Evolutionary conservation across 2,113 vertebrate genomes (phyloP).

Genomic region (Mastomys coucha): DNA sequence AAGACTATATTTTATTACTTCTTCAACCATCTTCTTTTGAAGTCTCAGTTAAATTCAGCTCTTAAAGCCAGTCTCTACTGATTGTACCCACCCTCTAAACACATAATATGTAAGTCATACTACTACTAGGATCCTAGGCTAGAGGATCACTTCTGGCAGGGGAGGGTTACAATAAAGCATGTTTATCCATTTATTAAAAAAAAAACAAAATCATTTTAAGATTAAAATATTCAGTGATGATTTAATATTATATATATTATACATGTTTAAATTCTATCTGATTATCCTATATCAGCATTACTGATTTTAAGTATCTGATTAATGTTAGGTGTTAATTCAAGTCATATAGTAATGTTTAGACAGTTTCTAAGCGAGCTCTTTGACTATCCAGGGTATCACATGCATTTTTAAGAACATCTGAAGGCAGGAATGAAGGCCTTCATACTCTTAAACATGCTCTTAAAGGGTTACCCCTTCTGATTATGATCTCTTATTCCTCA

Average conservation of each 20-base stretch:
- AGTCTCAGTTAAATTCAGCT: not conserved
- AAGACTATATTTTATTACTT: not conserved
- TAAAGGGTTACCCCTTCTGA: not conserved
- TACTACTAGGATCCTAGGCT: not conserved
- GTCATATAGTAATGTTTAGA: not conserved
- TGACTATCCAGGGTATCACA: accelerated
- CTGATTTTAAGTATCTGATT: not conserved
- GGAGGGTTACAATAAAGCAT: not conserved
- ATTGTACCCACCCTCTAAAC: not conserved
- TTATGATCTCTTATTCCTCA: not conserved
- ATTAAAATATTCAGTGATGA: not conserved
- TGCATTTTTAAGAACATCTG: not conserved
- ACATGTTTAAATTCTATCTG: not conserved
- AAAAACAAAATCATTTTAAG: not conserved
- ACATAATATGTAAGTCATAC: not conserved
- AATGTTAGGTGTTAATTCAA: not conserved
- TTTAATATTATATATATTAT: slow-evolving; percentile 3
- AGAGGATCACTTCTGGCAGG: not conserved
- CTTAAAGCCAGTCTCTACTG: not conserved
- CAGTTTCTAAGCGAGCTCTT: not conserved
- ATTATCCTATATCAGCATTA: not conserved
- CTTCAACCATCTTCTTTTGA: not conserved
- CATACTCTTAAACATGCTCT: not conserved
- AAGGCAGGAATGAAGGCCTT: not conserved
- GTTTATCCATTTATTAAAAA: not conserved